These are phyloP conservation scores for Lycocorax pyrrhopterus DNA, from an alignment of 2,113 vertebrate species.

Conservation along the genomic window DNA sequence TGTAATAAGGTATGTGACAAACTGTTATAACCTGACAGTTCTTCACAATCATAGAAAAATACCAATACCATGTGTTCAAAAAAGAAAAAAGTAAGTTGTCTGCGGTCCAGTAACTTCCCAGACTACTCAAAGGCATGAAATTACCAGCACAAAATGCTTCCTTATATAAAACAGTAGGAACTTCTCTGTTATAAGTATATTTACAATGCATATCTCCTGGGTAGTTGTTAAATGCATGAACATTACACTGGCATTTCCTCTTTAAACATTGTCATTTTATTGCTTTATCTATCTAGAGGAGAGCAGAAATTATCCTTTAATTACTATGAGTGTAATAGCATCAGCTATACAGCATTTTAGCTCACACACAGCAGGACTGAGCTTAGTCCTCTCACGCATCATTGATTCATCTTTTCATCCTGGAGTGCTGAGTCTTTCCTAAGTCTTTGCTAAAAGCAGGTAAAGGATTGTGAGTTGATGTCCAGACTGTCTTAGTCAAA, in stretches of 20 bases:
- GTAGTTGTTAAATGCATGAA: conserved; percentile 50
- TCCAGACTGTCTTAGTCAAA: background rate
- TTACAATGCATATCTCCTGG: conserved; percentile 44
- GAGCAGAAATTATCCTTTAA: conserved; percentile 60
- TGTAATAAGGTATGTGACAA: background rate
- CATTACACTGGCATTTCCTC: conserved; percentile 41
- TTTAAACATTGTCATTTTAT: conserved; percentile 52
- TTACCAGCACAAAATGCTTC: conserved; percentile 35
- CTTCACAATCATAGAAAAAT: background rate
- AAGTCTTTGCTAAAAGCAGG: background rate
- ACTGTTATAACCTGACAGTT: background rate
- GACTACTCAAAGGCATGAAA: conserved; percentile 32
- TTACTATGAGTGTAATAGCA: conserved; percentile 45
- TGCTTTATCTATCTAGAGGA: conserved; percentile 42
- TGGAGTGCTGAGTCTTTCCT: background rate
- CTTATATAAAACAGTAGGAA: conserved; percentile 46
- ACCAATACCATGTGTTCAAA: background rate
- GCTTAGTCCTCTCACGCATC: background rate
- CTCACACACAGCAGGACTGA: background rate
- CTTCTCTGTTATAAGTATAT: conserved; percentile 52
- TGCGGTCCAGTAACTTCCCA: conserved; percentile 11
- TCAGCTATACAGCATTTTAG: background rate
- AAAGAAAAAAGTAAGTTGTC: background rate
- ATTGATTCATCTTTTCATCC: conserved; percentile 1
- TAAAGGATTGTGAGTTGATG: background rate